phyloP scores from a whole-genome alignment of 2,888 invertebrate genomes.

The Perizoma flavofasciatum region DNA sequence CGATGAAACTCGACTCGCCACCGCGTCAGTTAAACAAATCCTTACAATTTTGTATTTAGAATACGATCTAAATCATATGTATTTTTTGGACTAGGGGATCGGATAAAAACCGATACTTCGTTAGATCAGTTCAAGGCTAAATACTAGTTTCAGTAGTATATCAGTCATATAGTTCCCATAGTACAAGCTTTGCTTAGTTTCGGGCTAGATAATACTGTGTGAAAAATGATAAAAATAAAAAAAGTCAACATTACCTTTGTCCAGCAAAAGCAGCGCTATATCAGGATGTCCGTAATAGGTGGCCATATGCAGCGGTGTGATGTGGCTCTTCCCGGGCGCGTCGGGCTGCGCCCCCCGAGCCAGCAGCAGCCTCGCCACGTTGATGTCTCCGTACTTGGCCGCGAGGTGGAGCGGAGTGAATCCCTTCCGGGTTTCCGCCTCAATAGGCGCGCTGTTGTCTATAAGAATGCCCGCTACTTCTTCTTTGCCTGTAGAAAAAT shows the following conservation, averaged over 20 bases:
- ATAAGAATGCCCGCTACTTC: conserved; percentile 95
- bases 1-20: too few relatives aligned
- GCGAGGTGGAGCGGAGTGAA: conserved; percentile 99
- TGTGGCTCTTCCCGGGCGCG: conserved; percentile 95
- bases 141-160: too few relatives aligned
- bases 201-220: too few relatives aligned
- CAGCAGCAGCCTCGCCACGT: conserved; percentile 93
- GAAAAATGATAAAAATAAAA: too few relatives aligned
- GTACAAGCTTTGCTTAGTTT: too few relatives aligned
- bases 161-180: too few relatives aligned
- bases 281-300: conserved; percentile 98
- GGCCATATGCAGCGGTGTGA: conserved; percentile 98
- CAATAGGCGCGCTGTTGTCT: conserved; percentile 95
- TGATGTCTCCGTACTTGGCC: conserved; percentile 97
- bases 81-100: too few relatives aligned
- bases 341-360: conserved; percentile 95
- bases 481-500: conserved; percentile 85
- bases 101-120: too few relatives aligned
- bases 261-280: conserved; percentile 94
- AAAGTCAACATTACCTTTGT: conserved; percentile 85
- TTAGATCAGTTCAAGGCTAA: too few relatives aligned
- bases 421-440: conserved; percentile 97
- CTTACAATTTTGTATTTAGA: too few relatives aligned
- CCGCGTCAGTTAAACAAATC: too few relatives aligned
- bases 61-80: too few relatives aligned